Conservation (phyloP, 2,888 invertebrate species). For the Anticlea derivata region DNA sequence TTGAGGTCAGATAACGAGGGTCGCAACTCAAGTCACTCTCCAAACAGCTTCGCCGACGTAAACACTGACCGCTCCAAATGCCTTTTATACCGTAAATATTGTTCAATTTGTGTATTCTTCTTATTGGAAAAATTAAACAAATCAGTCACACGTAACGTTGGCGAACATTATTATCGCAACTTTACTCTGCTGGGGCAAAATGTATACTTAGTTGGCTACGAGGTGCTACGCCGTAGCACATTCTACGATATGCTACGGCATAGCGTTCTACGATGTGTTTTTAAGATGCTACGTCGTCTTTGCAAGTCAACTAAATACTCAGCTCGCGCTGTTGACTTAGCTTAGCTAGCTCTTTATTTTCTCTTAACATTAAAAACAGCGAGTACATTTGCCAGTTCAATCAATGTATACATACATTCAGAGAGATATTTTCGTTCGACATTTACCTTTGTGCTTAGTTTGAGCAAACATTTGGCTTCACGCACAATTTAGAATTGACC, state of each 20-base stretch:
- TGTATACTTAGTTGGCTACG: background rate
- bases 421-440: too few species aligned
- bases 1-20: slow-evolving; percentile 19
- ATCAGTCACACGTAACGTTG: background rate
- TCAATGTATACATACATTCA: background rate
- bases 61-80: slow-evolving; percentile 14
- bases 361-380: too few species aligned
- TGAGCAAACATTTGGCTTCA: slow-evolving; percentile 4
- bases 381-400: too few species aligned
- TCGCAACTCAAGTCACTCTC: slow-evolving; percentile 7
- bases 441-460: slow-evolving; percentile 3
- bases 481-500: slow-evolving; percentile 5
- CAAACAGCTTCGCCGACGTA: slow-evolving; percentile 11
- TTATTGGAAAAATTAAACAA: background rate
- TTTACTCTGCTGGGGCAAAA: background rate
- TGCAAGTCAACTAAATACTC: too few species aligned
- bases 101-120: background rate
- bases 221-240: slow-evolving; percentile 1
- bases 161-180: background rate
- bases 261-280: too few species aligned
- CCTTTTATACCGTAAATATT: slow-evolving; percentile 9
- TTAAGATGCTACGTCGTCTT: too few species aligned
- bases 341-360: too few species aligned
- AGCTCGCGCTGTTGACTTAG: too few species aligned
- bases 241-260: too few species aligned